Evolutionary conservation across 2,888 invertebrate genomes (phyloP), one percentile per base, ranked within the genome.

Genomic region (Erebia aethiops): DNA sequence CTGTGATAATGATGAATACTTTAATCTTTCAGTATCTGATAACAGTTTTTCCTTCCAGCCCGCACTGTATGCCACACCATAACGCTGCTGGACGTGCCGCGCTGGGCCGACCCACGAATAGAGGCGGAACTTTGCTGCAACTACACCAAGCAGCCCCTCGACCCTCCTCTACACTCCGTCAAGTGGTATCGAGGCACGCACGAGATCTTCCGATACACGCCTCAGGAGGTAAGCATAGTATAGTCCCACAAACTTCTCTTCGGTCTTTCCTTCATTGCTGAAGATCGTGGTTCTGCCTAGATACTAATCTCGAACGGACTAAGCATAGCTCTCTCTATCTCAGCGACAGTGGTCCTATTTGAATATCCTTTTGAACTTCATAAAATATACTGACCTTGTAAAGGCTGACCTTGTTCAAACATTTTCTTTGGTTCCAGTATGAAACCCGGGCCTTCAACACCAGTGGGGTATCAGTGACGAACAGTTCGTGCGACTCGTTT

Each of bases 151-250:
- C 89, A 87, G 73, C 56, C 56, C 1, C 56, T 57, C 7, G 56
- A 57, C 56, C 95, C 95, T 5, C 56, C 56, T 1, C 56, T 57
- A 1, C 56, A 57, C 56, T 57, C 56, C 56, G 95, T 96, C 83
- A 96, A 96, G 90, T 97, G 97, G 96, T 96, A 96, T 90, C 91
- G 95, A 73, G 95, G 95, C 69, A 94, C 94, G 62, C 83, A 91
- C 75, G 92, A 93, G 82, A 92, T 92, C 72, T 92, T 92, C 79
- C 79, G 92, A 5, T 57, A 57, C 56, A 57, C 26, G 21, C 56
- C 56, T 3, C 21, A 56, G 1, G 56, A 56, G 56, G 56, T 56
- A 43, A 35, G 7, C 26, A 26, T 26, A 21, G 21, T 21, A 1
- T 21, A 26, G 26, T 26, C 26, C 26, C 4, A 26, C 26, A 26